These are phyloP conservation scores for Hexactinellida sp. DNA, from an alignment of 37 sponge, comb jelly and placozoan species.

Conservation along the genomic window DNA sequence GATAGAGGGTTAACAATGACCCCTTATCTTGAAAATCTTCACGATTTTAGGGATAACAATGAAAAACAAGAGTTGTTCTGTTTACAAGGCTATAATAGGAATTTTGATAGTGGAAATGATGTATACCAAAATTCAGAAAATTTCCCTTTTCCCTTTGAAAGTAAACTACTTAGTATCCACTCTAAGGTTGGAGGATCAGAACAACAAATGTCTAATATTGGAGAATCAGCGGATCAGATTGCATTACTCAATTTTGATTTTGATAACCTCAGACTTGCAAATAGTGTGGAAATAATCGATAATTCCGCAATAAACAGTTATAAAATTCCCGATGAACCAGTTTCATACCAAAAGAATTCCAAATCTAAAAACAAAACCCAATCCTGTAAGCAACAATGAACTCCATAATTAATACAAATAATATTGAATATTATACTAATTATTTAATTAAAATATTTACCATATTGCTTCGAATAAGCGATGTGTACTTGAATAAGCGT, in stretches of 20 bases:
- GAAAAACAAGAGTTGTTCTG: not conserved
- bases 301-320: not conserved
- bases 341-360: not conserved
- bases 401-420: too few species aligned
- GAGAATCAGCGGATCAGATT: not conserved
- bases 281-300: not conserved
- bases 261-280: not conserved
- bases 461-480: too few species aligned
- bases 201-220: not conserved
- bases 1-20: not conserved
- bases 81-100: not conserved
- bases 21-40: not conserved
- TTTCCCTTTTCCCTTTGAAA: not conserved
- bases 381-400: slow-evolving; percentile 8
- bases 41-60: not conserved
- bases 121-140: not conserved
- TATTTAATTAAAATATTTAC: too few species aligned
- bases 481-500: too few species aligned
- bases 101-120: not conserved
- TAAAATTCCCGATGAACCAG: not conserved
- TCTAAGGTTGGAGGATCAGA: not conserved
- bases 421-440: too few species aligned
- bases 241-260: not conserved
- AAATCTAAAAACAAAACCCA: not conserved
- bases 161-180: not conserved